These are phyloP conservation scores for Callipepla californica DNA, from an alignment of 2,113 vertebrate species.

Conservation along the genomic window DNA sequence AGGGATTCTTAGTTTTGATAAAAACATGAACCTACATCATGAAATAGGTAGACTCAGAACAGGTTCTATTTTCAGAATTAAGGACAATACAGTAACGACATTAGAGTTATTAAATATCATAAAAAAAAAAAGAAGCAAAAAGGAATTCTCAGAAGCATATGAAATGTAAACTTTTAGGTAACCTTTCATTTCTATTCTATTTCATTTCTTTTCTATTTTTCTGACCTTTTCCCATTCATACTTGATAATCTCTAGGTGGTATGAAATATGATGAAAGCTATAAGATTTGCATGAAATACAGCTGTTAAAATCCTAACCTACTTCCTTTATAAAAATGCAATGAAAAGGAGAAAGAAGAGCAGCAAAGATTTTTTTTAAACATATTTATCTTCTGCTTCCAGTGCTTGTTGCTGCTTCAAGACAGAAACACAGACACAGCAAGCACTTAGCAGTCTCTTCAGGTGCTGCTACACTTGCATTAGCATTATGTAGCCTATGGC, in stretches of 20 bases:
- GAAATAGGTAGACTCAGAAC: background rate
- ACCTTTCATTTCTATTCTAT: background rate
- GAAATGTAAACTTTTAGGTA: constrained; percentile 21
- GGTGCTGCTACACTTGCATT: background rate
- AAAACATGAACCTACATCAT: background rate
- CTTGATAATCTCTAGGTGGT: background rate
- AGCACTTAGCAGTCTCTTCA: background rate
- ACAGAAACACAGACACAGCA: background rate
- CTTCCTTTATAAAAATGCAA: background rate
- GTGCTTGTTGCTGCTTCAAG: background rate
- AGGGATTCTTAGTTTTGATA: background rate
- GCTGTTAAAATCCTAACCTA: background rate
- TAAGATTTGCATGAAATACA: background rate
- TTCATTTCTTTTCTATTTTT: background rate
- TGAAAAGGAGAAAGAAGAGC: background rate
- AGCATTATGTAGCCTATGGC: background rate
- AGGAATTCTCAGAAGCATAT: background rate
- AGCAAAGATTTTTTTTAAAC: background rate
- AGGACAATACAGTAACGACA: background rate
- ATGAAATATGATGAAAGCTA: background rate
- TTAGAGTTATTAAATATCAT: background rate
- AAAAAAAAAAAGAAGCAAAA: background rate
- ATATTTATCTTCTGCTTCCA: background rate
- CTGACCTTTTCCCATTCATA: constrained; percentile 18
- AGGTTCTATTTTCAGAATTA: background rate